Percentiles rank a stretch among this genome's conserved stretches.
Evolutionary conservation across 2,113 vertebrate genomes (phyloP).

Genomic region (Dasyprocta punctata): DNA sequence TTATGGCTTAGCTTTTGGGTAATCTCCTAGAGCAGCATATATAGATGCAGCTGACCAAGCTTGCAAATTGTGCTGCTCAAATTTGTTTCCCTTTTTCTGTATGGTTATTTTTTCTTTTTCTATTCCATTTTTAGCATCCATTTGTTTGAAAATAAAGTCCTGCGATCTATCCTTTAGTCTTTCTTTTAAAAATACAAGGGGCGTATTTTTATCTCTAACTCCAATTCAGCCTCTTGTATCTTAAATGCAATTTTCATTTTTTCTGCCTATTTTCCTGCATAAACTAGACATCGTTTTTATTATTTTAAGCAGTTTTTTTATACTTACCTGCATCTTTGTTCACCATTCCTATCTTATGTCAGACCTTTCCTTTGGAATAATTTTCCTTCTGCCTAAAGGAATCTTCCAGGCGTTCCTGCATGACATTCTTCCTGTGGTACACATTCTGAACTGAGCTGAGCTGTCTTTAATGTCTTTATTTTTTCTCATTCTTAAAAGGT

Average conservation of each 20-base stretch:
- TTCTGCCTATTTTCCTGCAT: background rate
- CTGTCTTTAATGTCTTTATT: background rate
- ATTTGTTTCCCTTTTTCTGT: background rate
- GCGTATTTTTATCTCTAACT: background rate
- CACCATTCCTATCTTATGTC: background rate
- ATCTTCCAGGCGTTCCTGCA: background rate
- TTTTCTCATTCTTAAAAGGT: background rate
- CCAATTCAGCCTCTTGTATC: background rate
- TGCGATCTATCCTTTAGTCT: background rate
- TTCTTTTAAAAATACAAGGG: background rate
- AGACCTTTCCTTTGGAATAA: background rate
- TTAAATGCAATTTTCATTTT: background rate
- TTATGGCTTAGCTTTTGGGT: background rate
- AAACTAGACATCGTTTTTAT: background rate
- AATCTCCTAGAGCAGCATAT: background rate
- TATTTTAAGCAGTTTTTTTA: background rate
- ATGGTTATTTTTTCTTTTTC: background rate
- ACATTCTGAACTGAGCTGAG: background rate
- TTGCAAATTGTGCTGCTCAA: background rate
- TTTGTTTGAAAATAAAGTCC: background rate
- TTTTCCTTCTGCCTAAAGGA: slow-evolving; percentile 6
- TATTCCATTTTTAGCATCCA: background rate
- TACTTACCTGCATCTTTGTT: background rate
- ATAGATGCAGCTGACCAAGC: background rate
- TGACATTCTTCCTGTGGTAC: background rate